These are phyloP conservation scores for Limnephilus lunatus DNA, from an alignment of 2,888 invertebrate genomes.

Conservation along the genomic window DNA sequence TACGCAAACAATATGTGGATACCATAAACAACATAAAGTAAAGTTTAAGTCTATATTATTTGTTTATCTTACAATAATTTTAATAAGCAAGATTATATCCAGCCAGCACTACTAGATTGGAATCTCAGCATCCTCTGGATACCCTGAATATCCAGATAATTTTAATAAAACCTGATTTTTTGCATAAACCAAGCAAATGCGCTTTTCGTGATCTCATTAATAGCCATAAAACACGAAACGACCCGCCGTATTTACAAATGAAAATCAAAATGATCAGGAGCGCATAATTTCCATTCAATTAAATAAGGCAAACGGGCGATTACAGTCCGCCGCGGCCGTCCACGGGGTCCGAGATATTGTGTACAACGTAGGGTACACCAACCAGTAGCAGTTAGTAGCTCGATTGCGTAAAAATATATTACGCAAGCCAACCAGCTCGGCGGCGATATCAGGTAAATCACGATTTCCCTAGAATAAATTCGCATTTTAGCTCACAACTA, in stretches of 20 bases:
- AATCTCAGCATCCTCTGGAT: not conserved
- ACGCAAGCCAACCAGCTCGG: slow-evolving; percentile 43
- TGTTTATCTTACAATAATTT: not conserved
- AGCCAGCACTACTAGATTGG: not conserved
- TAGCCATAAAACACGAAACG: slow-evolving; percentile 44
- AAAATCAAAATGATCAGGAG: slow-evolving; percentile 53
- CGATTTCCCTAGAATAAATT: slow-evolving; percentile 49
- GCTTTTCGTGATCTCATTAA: slow-evolving; percentile 57
- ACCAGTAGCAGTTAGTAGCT: slow-evolving; percentile 45
- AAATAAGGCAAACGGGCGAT: slow-evolving; percentile 52
- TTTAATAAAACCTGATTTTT: slow-evolving; percentile 23
- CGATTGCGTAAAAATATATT: slow-evolving; percentile 57
- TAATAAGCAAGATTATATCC: not conserved
- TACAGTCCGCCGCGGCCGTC: not conserved
- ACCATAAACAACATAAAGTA: not conserved
- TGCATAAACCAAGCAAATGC: slow-evolving; percentile 29
- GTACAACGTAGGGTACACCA: not conserved
- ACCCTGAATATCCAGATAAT: slow-evolving; percentile 8
- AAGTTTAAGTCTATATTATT: not conserved
- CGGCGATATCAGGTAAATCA: slow-evolving; percentile 48
- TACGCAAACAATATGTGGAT: not conserved
- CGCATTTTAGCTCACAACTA: slow-evolving; percentile 49
- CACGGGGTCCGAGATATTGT: not conserved
- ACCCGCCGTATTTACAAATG: slow-evolving; percentile 42
- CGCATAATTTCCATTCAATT: slow-evolving; percentile 59